Conservation (phyloP, 2,113 vertebrate species). For the Cariama cristata region DNA sequence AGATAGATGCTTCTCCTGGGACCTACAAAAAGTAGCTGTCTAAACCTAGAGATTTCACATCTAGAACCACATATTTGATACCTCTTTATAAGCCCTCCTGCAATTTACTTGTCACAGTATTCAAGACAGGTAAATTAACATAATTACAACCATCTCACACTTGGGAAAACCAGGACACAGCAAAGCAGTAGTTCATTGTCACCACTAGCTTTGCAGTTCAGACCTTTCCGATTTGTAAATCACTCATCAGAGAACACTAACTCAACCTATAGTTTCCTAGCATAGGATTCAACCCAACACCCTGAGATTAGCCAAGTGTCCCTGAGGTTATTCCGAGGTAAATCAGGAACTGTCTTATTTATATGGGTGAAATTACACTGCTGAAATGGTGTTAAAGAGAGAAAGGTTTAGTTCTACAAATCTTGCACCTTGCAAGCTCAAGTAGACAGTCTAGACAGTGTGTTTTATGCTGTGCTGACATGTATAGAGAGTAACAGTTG, state of each 20-base stretch:
- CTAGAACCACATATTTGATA: constrained; percentile 12
- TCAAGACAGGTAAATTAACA: constrained; percentile 9
- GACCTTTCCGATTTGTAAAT: neutral
- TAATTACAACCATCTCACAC: constrained; percentile 33
- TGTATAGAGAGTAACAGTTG: neutral
- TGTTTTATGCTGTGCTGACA: neutral
- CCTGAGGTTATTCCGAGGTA: neutral
- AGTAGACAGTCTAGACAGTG: neutral
- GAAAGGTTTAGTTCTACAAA: neutral
- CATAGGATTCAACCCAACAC: neutral
- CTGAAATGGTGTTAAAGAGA: neutral
- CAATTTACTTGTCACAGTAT: neutral
- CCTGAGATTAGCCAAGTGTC: neutral
- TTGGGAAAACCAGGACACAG: neutral
- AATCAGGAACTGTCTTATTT: neutral
- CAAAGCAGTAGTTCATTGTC: neutral
- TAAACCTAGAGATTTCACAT: neutral
- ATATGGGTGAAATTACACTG: neutral
- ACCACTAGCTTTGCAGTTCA: neutral
- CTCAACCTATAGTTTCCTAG: neutral
- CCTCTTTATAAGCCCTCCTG: neutral
- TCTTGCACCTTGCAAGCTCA: neutral
- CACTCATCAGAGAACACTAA: neutral
- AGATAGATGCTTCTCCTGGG: neutral
- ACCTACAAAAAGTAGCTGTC: neutral